These are phyloP conservation scores for Psephotus haematonotus DNA, from an alignment of 2,113 vertebrate species.

Conservation along the genomic window DNA sequence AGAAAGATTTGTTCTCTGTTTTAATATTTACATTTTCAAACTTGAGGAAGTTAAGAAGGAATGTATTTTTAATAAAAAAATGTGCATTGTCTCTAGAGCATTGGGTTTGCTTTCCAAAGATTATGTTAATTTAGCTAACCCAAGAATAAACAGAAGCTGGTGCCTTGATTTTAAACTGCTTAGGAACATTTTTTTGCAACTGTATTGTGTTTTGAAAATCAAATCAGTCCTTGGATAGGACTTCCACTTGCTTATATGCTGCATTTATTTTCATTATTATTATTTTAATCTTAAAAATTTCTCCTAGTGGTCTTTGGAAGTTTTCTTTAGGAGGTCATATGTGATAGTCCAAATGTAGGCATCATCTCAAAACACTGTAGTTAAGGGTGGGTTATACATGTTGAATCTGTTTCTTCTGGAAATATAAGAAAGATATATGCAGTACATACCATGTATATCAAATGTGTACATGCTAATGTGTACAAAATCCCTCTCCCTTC, in stretches of 20 bases:
- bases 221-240: background rate
- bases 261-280: background rate
- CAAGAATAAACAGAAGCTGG: background rate
- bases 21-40: background rate
- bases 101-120: background rate
- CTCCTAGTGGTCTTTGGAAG: background rate
- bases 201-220: background rate
- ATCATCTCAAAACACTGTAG: background rate
- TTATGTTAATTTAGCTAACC: background rate
- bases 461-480: background rate
- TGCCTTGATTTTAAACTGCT: background rate
- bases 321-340: background rate
- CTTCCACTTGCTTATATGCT: background rate
- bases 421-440: background rate
- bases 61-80: background rate
- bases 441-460: background rate
- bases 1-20: background rate
- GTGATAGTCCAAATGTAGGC: background rate
- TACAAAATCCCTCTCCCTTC: background rate
- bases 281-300: background rate
- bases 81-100: background rate
- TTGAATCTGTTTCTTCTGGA: background rate
- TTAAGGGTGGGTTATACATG: background rate
- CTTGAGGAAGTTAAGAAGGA: background rate
- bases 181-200: background rate